A percentile compares a stretch with the other conserved stretches of the same genome.
phyloP scores from a whole-genome alignment of 2,888 invertebrate species.

The Xestoiulus laeticollis region DNA sequence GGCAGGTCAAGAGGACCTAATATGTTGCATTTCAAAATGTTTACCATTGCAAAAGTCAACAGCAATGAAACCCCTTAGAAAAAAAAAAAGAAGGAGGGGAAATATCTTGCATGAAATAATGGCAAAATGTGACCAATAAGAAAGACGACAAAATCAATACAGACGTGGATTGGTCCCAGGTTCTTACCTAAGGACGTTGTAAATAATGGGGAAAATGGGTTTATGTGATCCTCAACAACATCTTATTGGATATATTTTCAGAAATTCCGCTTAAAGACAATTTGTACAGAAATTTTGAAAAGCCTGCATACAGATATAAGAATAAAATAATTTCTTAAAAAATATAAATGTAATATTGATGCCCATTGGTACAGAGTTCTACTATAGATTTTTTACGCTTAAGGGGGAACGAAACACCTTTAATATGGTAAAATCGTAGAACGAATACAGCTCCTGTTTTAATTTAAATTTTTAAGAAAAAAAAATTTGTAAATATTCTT shows the following conservation, averaged over 20 bases:
- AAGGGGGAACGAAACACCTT: no score
- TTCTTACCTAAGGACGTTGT: not conserved
- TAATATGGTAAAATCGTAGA: no score
- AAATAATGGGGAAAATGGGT: not conserved
- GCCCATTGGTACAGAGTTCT: no score
- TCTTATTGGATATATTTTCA: not conserved
- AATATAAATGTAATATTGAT: no score
- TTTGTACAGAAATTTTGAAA: not conserved
- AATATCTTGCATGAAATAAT: conserved; percentile 3
- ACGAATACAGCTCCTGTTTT: no score
- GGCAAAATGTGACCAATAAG: conserved; percentile 34
- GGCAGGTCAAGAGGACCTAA: not conserved
- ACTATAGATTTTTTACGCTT: no score
- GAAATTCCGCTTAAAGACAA: not conserved
- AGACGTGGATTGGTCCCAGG: conserved; percentile 30
- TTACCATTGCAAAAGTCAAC: not conserved
- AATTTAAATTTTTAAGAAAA: no score
- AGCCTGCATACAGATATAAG: not conserved
- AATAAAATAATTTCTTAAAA: no score
- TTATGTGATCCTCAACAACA: not conserved
- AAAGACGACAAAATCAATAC: conserved; percentile 35
- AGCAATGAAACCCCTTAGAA: not conserved
- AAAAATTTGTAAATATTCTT: no score
- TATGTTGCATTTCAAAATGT: not conserved
- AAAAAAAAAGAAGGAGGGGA: not conserved